Conservation (phyloP, 2,113 vertebrate species). For the Upupa epops region DNA sequence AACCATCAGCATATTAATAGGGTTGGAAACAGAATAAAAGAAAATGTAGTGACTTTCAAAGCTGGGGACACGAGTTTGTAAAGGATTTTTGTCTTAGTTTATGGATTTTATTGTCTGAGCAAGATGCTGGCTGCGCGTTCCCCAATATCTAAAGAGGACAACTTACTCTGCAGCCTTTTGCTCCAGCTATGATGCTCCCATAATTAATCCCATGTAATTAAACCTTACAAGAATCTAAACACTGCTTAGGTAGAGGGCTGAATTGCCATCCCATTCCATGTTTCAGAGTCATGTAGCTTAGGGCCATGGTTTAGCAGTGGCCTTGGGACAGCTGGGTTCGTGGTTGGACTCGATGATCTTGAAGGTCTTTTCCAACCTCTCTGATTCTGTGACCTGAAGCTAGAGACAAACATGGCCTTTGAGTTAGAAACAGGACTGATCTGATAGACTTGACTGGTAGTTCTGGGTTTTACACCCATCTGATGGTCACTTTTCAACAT, state of each 20-base stretch:
- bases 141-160: not conserved
- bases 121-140: not conserved
- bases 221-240: not conserved
- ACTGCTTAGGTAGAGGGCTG: too few relatives aligned
- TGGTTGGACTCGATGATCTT: too few relatives aligned
- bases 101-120: not conserved
- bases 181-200: not conserved
- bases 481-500: rapidly evolving
- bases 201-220: not conserved
- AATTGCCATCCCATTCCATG: too few relatives aligned
- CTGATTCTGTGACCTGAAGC: not conserved
- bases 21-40: not conserved
- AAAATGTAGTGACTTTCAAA: not conserved
- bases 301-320: too few relatives aligned
- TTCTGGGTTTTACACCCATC: not conserved
- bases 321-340: too few relatives aligned
- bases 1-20: not conserved
- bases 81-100: rapidly evolving
- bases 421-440: rapidly evolving
- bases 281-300: too few relatives aligned
- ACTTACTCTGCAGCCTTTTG: not conserved
- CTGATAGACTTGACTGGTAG: not conserved
- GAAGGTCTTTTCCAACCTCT: too few relatives aligned
- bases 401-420: not conserved
- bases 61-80: not conserved